Evolutionary conservation across 2,797 vertebrate species (phyloP).

Genomic region (Percopsis omiscomaycus): DNA sequence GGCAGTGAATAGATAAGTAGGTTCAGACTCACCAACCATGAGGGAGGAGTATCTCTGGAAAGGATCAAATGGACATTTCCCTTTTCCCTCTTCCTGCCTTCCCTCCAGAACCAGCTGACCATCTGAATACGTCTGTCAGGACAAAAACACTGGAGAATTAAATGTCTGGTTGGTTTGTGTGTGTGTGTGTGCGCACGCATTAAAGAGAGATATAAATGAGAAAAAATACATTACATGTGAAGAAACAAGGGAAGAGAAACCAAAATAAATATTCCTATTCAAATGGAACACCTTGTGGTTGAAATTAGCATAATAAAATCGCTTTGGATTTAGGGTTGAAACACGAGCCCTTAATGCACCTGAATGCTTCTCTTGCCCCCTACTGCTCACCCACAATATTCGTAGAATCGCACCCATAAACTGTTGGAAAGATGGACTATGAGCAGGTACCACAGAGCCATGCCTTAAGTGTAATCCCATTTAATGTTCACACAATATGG

Average conservation of each 20-base stretch:
- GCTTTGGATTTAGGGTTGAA: too few relatives aligned
- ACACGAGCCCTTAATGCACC: too few relatives aligned
- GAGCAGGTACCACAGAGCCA: neutral
- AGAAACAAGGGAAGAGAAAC: conserved; percentile 15
- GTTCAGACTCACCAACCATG: conserved; percentile 77
- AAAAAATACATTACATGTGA: neutral
- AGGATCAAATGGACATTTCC: conserved; percentile 83
- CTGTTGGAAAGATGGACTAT: neutral
- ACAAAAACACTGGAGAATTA: conserved; percentile 27
- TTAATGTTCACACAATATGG: conserved; percentile 2
- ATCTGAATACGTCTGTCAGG: conserved; percentile 66
- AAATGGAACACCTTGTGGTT: too few relatives aligned
- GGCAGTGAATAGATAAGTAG: conserved; percentile 9
- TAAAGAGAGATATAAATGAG: neutral
- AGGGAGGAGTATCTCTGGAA: conserved; percentile 79
- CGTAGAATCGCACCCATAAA: too few relatives aligned
- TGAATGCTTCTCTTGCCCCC: too few relatives aligned
- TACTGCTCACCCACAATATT: too few relatives aligned
- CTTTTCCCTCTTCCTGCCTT: conserved; percentile 77
- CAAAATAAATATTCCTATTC: neutral
- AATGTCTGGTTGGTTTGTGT: neutral
- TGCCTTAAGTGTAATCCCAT: neutral
- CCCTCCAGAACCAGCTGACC: conserved; percentile 73
- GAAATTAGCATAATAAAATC: too few relatives aligned
- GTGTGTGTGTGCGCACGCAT: neutral